These are phyloP conservation scores for Merluccius polli DNA, from an alignment of 2,797 vertebrate species.

Conservation along the genomic window DNA sequence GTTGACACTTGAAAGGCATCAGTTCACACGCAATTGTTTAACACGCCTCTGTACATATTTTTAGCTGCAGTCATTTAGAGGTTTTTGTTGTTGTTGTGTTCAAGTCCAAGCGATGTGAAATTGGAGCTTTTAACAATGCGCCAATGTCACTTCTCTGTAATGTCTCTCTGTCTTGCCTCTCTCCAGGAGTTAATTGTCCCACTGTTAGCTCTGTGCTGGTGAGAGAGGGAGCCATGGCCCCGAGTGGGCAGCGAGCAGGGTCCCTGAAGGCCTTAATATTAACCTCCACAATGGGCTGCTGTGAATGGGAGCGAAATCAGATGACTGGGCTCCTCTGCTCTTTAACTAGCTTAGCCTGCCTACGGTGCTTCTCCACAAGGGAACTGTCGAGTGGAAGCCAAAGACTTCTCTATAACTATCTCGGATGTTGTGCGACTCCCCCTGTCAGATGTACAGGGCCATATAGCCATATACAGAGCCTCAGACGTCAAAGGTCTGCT, in stretches of 20 bases:
- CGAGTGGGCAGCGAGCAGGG: slow-evolving; percentile 7
- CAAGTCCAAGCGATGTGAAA: background rate
- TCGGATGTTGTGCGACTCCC: background rate
- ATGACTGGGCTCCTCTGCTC: slow-evolving; percentile 26
- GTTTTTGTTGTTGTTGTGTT: background rate
- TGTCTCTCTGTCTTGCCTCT: slow-evolving; percentile 3
- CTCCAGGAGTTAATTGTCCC: slow-evolving; percentile 36
- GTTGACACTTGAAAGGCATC: background rate
- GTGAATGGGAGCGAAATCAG: slow-evolving; percentile 11
- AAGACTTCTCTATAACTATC: background rate
- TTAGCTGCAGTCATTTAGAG: background rate
- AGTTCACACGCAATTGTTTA: background rate
- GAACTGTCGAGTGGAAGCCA: slow-evolving; percentile 5
- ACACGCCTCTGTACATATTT: background rate
- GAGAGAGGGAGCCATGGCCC: background rate
- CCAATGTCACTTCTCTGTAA: slow-evolving; percentile 18
- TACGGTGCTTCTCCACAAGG: slow-evolving; percentile 5
- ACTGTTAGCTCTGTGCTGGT: slow-evolving; percentile 15
- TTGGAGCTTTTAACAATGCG: background rate
- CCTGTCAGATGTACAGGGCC: slow-evolving; percentile 15
- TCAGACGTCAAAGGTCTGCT: background rate
- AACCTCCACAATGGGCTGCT: slow-evolving; percentile 14
- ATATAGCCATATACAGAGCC: too few relatives aligned
- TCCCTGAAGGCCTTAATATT: slow-evolving; percentile 4
- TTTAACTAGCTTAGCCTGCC: slow-evolving; percentile 24